phyloP scores from a whole-genome alignment of 2,797 vertebrate species.

The Acanthurus tractus region DNA sequence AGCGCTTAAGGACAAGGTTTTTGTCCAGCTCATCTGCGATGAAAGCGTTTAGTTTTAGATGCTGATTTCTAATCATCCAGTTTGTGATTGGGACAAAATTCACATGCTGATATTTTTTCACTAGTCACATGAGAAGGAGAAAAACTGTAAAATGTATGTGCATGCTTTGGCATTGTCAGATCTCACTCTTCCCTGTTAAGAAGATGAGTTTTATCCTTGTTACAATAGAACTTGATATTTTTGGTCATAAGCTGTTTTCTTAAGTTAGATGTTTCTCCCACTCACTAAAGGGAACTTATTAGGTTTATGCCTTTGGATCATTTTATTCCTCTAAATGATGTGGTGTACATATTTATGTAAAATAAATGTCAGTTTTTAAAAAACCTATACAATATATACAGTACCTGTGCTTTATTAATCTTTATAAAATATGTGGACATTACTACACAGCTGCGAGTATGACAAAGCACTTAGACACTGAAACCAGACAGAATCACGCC shows the following conservation, averaged over 20 bases:
- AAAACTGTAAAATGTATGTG: not conserved
- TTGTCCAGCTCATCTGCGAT: conserved; percentile 67
- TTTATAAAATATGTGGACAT: not conserved
- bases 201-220: not conserved
- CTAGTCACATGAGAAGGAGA: not conserved
- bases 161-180: not conserved
- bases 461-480: no score
- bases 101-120: not conserved
- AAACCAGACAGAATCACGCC: no score
- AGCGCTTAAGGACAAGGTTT: conserved; percentile 79
- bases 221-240: not conserved
- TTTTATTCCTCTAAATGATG: not conserved
- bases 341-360: conserved; percentile 50
- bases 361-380: conserved; percentile 26
- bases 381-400: not conserved
- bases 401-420: not conserved
- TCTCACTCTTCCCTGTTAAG: not conserved
- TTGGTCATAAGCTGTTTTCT: not conserved
- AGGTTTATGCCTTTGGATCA: not conserved
- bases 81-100: not conserved
- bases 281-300: not conserved
- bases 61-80: not conserved
- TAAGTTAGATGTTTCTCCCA: not conserved
- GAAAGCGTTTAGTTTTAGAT: not conserved
- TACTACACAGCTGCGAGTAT: not conserved